Evolutionary conservation across 1,140 invertebrate genomes (phyloP), one percentile per base, ranked within the genome.

Genomic region (Rhagoletis pomonella): DNA sequence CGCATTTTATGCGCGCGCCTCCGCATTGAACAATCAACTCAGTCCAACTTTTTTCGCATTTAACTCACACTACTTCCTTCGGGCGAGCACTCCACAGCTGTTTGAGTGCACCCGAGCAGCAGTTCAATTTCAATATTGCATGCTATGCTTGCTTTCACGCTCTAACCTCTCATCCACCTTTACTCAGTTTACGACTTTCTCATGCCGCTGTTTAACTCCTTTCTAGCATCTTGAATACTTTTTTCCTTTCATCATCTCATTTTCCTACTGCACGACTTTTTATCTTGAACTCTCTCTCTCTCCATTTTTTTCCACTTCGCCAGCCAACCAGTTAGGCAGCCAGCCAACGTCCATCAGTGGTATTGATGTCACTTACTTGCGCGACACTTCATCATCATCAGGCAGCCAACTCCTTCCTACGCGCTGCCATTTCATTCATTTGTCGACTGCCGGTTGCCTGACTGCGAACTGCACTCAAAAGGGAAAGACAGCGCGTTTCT

Each of bases 351-450:
- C 73, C 73, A 81, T 81, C 73, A 81, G 73, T 58, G 73, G 73
- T 81, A 81, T 81, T 58, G 73, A 81, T 81, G 47, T 81, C 73
- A 81, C 73, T 81, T 81, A 55, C 73, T 81, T 29, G 73, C 47
- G 47, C 73, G 73, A 81, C 73, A 81, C 73, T 81, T 81, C 73
- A 81, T 81, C 73, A 81, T 81, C 73, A 81, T 81, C 73, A 81
- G 73, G 44, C 47, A 55, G 29, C 29, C 29, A 42, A 29, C 44
- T 44, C 69, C 5, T 19, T 50, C 10, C n/a, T 19, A 9, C 73
- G 55, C 50, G 73, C 44, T 29, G 29, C 73, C 73, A 81, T 81
- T 81, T 58, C 73, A 55, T 81, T 29, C 17, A 81, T 81, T 81
- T 55, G n/a, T 29, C 73, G 47, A 6, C 73, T 81, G 47, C 17